Evolutionary conservation across 2,797 vertebrate species (phyloP).

Genomic region (Arvicola amphibius): DNA sequence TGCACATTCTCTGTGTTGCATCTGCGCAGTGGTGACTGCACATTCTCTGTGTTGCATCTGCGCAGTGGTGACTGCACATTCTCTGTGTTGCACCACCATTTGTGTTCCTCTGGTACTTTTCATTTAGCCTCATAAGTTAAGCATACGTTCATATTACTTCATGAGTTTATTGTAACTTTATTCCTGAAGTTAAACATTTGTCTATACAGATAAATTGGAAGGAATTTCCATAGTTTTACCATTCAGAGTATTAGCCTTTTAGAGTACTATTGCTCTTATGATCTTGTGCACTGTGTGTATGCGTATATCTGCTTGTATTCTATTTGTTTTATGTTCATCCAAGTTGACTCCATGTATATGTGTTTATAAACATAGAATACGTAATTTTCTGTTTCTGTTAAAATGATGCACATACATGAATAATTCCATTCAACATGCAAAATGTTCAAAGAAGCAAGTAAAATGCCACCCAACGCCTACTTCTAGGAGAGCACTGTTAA

Average conservation of each 20-base stretch:
- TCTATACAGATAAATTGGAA: conserved; percentile 22
- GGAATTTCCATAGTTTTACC: conserved; percentile 56
- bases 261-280: conserved; percentile 27
- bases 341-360: neutral
- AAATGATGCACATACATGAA: neutral
- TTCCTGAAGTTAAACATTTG: conserved; percentile 60
- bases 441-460: conserved; percentile 55
- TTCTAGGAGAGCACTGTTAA: conserved; percentile 18
- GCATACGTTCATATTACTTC: conserved; percentile 35
- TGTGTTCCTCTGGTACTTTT: conserved; percentile 40
- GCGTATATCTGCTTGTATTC: neutral
- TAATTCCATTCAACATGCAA: conserved; percentile 42
- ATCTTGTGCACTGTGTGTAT: neutral
- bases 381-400: conserved; percentile 63
- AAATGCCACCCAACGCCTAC: conserved; percentile 34
- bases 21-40: conserved; percentile 7
- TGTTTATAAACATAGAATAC: conserved; percentile 44
- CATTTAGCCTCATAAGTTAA: conserved; percentile 25
- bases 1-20: neutral
- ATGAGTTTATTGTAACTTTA: conserved; percentile 40
- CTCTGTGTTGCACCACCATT: neutral
- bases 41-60: neutral
- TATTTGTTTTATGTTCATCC: conserved; percentile 52
- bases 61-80: conserved; percentile 7
- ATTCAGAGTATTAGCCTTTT: conserved; percentile 51